These are phyloP conservation scores for Campoplex nolae DNA, from an alignment of 2,888 invertebrate species.

Conservation along the genomic window DNA sequence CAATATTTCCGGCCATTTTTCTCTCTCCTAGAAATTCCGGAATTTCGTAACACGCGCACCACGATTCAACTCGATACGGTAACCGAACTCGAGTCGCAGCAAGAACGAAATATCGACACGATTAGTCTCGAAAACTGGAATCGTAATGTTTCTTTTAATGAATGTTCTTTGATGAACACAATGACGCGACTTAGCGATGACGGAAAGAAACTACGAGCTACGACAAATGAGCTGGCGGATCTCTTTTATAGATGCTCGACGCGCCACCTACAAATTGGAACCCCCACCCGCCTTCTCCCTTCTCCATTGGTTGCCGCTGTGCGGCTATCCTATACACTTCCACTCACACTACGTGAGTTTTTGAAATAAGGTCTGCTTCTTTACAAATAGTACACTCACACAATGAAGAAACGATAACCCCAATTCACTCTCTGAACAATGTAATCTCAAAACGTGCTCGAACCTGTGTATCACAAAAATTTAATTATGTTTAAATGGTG, in stretches of 20 bases:
- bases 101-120: neutral
- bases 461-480: neutral
- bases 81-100: neutral
- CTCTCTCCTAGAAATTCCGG: constrained; percentile 20
- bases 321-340: too few species aligned
- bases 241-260: constrained; percentile 21
- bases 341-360: neutral
- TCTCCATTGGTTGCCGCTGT: neutral
- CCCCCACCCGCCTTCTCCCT: constrained; percentile 8
- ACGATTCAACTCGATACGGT: constrained; percentile 1
- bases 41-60: constrained; percentile 2
- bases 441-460: neutral
- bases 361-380: neutral
- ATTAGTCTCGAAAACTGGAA: neutral
- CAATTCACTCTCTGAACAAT: neutral
- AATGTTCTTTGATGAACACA: neutral
- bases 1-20: constrained; percentile 81
- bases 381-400: neutral
- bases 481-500: neutral
- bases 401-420: neutral
- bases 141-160: neutral
- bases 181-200: neutral
- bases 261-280: constrained; percentile 38
- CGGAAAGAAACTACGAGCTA: constrained; percentile 31
- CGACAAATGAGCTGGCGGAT: constrained; percentile 9